A percentile compares a stretch with the other conserved stretches of the same genome.
Evolutionary conservation across 2,797 vertebrate species (phyloP).

Genomic region (Chaetophractus vellerosus): DNA sequence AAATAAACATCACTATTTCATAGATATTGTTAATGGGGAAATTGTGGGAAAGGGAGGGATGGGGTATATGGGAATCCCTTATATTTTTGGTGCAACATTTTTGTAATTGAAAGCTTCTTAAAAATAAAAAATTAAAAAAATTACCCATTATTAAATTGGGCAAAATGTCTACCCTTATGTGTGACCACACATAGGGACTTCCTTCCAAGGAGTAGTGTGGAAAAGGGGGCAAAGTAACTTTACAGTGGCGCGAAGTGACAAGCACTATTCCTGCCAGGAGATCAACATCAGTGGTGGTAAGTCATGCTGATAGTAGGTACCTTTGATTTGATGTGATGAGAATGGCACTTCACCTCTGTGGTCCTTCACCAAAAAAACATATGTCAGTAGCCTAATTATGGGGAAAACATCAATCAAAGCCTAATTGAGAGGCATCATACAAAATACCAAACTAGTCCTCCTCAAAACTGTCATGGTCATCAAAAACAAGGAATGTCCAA

Average conservation of each 20-base stretch:
- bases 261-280: not conserved
- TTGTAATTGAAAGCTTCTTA: too few species aligned
- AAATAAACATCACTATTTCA: too few species aligned
- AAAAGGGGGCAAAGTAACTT: too few species aligned
- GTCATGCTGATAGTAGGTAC: fast-evolving
- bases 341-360: not conserved
- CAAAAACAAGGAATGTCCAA: not conserved
- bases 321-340: not conserved
- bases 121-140: too few species aligned
- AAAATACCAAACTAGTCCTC: not conserved
- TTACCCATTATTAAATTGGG: too few species aligned
- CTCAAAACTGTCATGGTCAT: not conserved
- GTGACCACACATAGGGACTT: fast-evolving
- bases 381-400: not conserved
- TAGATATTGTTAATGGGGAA: too few species aligned
- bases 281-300: fast-evolving
- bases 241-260: not conserved
- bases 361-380: not conserved
- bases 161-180: too few species aligned
- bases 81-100: too few species aligned
- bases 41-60: too few species aligned
- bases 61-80: too few species aligned
- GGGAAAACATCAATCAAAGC: not conserved
- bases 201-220: not conserved
- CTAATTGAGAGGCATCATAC: not conserved